Evolutionary conservation across 2,797 vertebrate species (phyloP).

Genomic region (Crotalus adamanteus): DNA sequence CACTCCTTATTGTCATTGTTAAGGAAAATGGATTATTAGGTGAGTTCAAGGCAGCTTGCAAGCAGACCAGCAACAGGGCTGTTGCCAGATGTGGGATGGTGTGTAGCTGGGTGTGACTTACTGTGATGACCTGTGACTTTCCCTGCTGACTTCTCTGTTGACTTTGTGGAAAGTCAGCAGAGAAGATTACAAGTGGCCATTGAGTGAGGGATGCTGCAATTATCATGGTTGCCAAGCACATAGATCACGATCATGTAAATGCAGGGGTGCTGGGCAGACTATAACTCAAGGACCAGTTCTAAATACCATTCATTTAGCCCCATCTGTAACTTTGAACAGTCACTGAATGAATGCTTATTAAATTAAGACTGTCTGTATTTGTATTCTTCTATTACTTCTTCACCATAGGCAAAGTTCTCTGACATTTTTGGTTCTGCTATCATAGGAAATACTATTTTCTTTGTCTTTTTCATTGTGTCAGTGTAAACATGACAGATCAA

Average conservation of each 20-base stretch:
- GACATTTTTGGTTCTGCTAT: not conserved
- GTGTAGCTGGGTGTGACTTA: not conserved
- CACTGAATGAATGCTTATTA: not conserved
- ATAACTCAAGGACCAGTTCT: not conserved
- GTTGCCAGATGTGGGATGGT: not conserved
- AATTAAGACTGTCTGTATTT: not conserved
- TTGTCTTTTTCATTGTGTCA: not conserved
- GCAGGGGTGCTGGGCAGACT: not conserved
- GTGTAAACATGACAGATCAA: conserved; percentile 64
- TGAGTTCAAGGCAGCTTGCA: not conserved
- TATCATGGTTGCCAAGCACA: not conserved
- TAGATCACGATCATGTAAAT: not conserved
- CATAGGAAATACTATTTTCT: not conserved
- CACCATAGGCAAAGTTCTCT: not conserved
- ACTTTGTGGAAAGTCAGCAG: not conserved
- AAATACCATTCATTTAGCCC: not conserved
- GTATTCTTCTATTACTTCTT: not conserved
- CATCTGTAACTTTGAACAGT: not conserved
- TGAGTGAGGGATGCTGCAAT: not conserved
- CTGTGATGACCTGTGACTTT: not conserved
- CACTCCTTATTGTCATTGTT: not conserved
- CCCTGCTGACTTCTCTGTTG: not conserved
- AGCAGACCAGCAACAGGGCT: not conserved
- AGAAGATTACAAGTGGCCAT: not conserved
- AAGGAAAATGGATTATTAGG: not conserved